Percentiles rank a stretch among this genome's conserved stretches.
Evolutionary conservation across 2,797 vertebrate genomes (phyloP).

Genomic region (Rhincodon typus): DNA sequence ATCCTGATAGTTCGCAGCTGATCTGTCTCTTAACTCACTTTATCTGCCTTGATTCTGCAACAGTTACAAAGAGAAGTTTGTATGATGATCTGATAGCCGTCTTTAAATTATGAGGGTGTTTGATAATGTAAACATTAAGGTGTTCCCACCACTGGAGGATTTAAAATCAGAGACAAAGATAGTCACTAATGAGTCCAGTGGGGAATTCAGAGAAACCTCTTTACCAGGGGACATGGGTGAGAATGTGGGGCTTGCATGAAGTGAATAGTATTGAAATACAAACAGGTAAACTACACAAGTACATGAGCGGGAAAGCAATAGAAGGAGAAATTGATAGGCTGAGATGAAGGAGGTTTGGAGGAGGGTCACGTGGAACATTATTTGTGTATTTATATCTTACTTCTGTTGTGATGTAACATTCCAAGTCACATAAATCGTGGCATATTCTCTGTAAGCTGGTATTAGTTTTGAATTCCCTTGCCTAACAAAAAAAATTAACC

Average conservation of each 20-base stretch:
- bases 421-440: not conserved
- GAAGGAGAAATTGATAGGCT: not conserved
- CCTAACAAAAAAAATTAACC: not conserved
- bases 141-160: not conserved
- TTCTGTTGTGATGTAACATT: not conserved
- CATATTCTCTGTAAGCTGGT: not conserved
- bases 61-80: not conserved
- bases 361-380: not conserved
- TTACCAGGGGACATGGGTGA: not conserved
- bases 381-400: not conserved
- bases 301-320: not conserved
- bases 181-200: not conserved
- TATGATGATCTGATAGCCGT: not conserved
- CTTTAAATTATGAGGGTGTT: not conserved
- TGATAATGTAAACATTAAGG: not conserved
- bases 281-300: not conserved
- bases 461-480: not conserved
- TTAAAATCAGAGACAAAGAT: not conserved
- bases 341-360: not conserved
- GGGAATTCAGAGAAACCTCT: not conserved
- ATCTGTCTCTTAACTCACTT: not conserved
- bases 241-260: not conserved
- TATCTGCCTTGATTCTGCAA: not conserved
- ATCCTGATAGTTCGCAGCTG: not conserved
- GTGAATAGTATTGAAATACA: not conserved